Evolutionary conservation across 1,140 invertebrate species (phyloP).

Genomic region (Polyergus mexicanus): DNA sequence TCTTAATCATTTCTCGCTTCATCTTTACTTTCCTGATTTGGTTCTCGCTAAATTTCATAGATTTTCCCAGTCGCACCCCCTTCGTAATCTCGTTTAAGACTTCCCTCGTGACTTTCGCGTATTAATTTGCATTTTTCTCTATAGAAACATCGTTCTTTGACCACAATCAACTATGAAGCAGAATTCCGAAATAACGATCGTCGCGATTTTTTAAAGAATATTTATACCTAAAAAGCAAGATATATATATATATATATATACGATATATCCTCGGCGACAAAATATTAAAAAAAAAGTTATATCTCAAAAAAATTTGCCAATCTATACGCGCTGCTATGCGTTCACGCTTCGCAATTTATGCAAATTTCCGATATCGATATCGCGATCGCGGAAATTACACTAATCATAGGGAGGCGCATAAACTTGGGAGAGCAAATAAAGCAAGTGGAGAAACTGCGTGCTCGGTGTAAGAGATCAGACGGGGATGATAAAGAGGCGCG

Average conservation of each 20-base stretch:
- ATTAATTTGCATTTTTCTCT: constrained; percentile 58
- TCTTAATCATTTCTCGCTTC: constrained; percentile 41
- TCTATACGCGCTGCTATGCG: background rate
- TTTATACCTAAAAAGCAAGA: background rate
- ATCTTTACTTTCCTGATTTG: constrained; percentile 28
- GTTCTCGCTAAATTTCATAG: constrained; percentile 35
- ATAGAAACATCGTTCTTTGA: constrained; percentile 6
- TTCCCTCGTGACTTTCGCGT: constrained; percentile 20
- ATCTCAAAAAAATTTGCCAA: background rate
- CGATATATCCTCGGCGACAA: background rate
- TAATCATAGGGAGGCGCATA: constrained; percentile 41
- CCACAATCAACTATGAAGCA: background rate
- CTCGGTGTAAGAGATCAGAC: constrained; percentile 43
- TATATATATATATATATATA: background rate
- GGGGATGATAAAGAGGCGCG: constrained; percentile 39
- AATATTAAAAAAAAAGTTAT: background rate
- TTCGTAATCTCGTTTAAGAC: constrained; percentile 47
- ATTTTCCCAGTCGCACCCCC: constrained; percentile 8
- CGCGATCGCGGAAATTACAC: constrained; percentile 40
- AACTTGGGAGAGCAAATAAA: constrained; percentile 51
- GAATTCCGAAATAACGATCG: constrained; percentile 9
- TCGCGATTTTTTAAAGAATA: background rate
- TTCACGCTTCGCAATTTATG: constrained; percentile 10
- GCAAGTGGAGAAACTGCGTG: constrained; percentile 20
- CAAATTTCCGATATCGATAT: constrained; percentile 31